Base-by-base conservation (phyloP, 2,888 invertebrate genomes). In the Alloplasta piceator region DNA sequence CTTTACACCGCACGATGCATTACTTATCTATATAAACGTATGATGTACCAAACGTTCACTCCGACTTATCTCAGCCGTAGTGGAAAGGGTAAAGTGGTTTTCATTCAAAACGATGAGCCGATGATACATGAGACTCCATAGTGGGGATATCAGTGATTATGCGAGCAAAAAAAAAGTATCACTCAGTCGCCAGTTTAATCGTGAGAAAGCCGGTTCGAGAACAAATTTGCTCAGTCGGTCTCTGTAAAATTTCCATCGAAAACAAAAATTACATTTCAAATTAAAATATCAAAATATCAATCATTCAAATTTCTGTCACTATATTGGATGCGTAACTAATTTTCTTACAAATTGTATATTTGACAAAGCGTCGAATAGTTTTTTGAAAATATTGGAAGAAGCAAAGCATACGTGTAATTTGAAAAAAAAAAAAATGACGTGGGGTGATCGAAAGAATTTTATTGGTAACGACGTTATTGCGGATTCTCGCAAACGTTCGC, bases 391-490 rank as follows among this genome's bases (percentile, higher is more conserved):
- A 26, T 7, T 26, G 36, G 36, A 58, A 3, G 38, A 48, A 60
- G n/a, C 50, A 43, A 41, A 9, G 0, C 0, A 55, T 38, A 12
- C 26, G 26, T 26, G 26, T 26, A 26, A 26, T 26, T 26, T 26
- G 26, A 3, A 26, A 1, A 26, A 1, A n/a, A 46, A 43, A 52
- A 80, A 73, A 58, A 83, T 83, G 82, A 82, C 78, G 38, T 82
- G 72, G 80, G 82, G 82, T 55, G 71, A 79, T 71, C 14, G 71
- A 72, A 84, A 67, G 12, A 16, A 56, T 1, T 67, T 66, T 16
- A 63, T 66, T 16, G 6, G 52, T 6, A 64, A 73, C 9, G 41
- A 64, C 7, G 7, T 61, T 48, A 63, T 50, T 16, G 60, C 50
- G 26, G 52, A 55, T 66, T 70, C 50, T 16, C 64, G 58, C 14